Evolutionary conservation across 1,140 invertebrate species (phyloP).

Genomic region (Cephus cinctus): DNA sequence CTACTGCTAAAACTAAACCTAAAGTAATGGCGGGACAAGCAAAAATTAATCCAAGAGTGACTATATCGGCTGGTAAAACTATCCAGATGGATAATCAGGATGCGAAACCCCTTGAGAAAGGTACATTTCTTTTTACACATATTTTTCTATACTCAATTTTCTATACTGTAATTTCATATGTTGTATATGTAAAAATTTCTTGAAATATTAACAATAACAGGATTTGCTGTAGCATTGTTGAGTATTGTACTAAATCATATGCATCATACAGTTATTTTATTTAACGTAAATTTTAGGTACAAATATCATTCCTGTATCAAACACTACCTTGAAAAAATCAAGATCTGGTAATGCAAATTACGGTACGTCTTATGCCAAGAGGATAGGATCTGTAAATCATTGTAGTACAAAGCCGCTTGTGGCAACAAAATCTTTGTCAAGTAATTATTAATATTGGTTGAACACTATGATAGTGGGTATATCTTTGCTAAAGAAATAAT

Average conservation of each 20-base stretch:
- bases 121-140: not conserved
- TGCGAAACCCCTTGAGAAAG: conserved; percentile 23
- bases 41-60: conserved; percentile 24
- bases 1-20: not conserved
- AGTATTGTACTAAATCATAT: not conserved
- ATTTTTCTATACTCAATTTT: too few species aligned
- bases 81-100: conserved; percentile 27
- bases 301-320: conserved; percentile 23
- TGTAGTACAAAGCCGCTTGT: conserved; percentile 12
- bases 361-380: conserved; percentile 13
- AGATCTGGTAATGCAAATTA: conserved; percentile 17
- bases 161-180: too few species aligned
- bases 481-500: conserved; percentile 1
- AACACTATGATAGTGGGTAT: not conserved
- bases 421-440: conserved; percentile 13
- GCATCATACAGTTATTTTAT: conserved; percentile 1
- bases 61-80: conserved; percentile 22
- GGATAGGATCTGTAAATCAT: conserved; percentile 15
- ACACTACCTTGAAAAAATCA: conserved; percentile 20
- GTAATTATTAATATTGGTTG: conserved; percentile 15
- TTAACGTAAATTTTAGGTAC: conserved; percentile 24
- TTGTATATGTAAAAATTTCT: conserved; percentile 2
- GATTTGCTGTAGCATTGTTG: not conserved
- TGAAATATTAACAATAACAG: not conserved
- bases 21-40: not conserved